phyloP scores from a whole-genome alignment of 2,113 vertebrate species.

The Actenoides lindsayi region DNA sequence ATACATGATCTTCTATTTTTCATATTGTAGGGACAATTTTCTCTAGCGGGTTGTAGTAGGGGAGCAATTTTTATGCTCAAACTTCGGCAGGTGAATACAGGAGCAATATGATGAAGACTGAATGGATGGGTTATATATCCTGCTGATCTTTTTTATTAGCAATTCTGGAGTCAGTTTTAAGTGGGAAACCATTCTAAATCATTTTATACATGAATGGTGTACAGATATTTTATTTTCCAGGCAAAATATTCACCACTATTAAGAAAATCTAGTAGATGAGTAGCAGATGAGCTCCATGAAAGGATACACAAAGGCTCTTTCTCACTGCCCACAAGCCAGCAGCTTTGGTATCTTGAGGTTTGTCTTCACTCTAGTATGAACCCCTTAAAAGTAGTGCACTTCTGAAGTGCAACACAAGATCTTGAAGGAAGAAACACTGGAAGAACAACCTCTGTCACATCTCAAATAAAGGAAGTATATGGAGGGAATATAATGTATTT shows the following conservation, averaged over 20 bases:
- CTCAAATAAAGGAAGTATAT: neutral
- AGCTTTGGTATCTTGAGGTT: neutral
- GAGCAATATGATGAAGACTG: neutral
- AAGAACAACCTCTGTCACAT: neutral
- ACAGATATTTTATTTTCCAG: neutral
- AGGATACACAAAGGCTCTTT: neutral
- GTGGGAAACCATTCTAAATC: neutral
- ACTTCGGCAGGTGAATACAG: neutral
- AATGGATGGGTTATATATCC: neutral
- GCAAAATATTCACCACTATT: neutral
- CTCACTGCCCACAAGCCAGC: neutral
- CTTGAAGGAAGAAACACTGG: neutral
- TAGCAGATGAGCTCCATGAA: neutral
- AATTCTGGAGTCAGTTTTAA: neutral
- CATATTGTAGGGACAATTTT: neutral
- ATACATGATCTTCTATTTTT: neutral
- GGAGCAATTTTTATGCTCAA: neutral
- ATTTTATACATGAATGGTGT: neutral
- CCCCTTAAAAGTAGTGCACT: neutral
- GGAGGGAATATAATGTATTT: conserved; percentile 2
- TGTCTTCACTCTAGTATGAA: neutral
- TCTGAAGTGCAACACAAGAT: neutral
- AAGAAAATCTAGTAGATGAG: neutral
- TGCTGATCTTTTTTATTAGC: neutral
- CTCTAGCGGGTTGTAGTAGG: neutral